These are phyloP conservation scores for Promerops cafer DNA, from an alignment of 2,113 vertebrate genomes.

Conservation along the genomic window DNA sequence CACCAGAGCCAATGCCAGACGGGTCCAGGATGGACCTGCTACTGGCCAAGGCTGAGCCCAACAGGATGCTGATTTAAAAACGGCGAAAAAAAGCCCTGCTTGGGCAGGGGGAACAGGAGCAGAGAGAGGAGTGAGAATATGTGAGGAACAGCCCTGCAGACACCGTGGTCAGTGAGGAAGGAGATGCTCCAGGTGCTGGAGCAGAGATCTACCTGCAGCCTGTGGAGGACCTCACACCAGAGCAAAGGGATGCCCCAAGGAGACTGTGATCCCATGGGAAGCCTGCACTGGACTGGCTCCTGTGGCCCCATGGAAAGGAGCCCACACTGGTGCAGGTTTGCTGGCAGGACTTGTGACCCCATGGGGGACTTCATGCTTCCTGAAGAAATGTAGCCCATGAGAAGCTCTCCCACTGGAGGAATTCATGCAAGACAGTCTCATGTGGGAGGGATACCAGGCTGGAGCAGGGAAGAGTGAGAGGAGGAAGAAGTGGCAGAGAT, in stretches of 20 bases:
- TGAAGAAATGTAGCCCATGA: neutral
- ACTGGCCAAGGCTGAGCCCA: neutral
- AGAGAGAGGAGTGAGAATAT: neutral
- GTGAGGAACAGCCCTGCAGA: neutral
- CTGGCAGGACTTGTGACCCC: neutral
- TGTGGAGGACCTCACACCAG: no score
- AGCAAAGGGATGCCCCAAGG: neutral
- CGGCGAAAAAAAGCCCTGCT: neutral
- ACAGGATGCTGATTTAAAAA: neutral
- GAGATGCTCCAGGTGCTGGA: neutral
- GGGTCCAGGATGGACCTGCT: neutral
- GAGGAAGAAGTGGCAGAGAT: neutral
- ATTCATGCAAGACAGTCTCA: neutral
- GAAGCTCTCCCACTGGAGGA: neutral
- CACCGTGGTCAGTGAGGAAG: no score
- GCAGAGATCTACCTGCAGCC: neutral
- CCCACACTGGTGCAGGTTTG: neutral
- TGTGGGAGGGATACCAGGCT: neutral
- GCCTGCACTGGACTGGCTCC: neutral
- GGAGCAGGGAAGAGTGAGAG: neutral
- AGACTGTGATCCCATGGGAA: accelerated
- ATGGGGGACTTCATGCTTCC: accelerated
- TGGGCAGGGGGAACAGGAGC: neutral
- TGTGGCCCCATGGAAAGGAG: neutral
- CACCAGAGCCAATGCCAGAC: accelerated